Conservation (phyloP, 1,140 invertebrate species). For the Mesaphorura yosii region DNA sequence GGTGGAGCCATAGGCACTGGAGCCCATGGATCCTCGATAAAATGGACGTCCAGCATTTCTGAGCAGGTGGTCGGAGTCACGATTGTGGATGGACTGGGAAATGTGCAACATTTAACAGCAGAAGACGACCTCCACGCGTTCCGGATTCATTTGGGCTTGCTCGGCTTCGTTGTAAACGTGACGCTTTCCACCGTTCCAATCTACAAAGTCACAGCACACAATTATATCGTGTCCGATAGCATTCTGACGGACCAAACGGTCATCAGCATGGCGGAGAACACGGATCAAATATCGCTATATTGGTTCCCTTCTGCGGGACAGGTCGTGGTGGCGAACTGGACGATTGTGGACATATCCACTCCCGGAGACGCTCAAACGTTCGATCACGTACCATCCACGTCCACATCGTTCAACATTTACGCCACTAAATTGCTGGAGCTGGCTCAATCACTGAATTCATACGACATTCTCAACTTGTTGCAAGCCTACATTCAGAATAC, state of each 20-base stretch:
- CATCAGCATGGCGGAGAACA: not conserved
- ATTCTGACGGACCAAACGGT: constrained; percentile 9
- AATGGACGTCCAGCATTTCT: constrained; percentile 5
- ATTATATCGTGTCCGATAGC: constrained; percentile 1
- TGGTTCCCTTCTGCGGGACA: constrained; percentile 3
- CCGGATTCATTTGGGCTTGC: constrained; percentile 16
- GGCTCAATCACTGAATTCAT: not conserved
- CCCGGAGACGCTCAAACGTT: not conserved
- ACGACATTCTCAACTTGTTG: not conserved
- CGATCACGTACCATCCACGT: constrained; percentile 5
- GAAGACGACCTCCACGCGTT: constrained; percentile 7
- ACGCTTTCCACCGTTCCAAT: constrained; percentile 6
- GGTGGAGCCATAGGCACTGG: constrained; percentile 22
- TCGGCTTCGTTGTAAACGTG: constrained; percentile 15
- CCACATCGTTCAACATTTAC: constrained; percentile 1
- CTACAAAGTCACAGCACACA: constrained; percentile 11
- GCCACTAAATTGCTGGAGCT: not conserved
- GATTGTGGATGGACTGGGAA: constrained; percentile 15
- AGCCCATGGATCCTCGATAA: constrained; percentile 12
- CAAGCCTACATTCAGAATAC: not conserved
- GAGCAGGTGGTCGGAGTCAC: constrained; percentile 6
- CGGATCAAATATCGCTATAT: constrained; percentile 2
- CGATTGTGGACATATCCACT: not conserved
- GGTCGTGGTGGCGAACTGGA: constrained; percentile 5
- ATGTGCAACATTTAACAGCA: not conserved